Evolutionary conservation across 2,113 vertebrate genomes (phyloP), one percentile per base, ranked within the genome.

Genomic region (Macquaria australasica): DNA sequence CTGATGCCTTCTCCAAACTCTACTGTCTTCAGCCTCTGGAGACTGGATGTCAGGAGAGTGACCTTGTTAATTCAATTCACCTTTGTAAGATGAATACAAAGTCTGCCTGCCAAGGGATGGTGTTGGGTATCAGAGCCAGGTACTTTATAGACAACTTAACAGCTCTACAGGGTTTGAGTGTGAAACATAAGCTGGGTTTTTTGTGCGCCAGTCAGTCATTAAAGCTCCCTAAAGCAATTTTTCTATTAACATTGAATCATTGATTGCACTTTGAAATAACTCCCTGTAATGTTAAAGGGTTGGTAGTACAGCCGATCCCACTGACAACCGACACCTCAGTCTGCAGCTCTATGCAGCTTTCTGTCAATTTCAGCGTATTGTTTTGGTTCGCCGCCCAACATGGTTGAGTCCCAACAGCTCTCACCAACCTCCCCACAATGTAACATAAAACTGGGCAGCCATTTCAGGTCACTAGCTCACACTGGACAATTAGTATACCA

Each of bases 21-120:
- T 67, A 66, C 77, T 37, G 20, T 86, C 81, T 74, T 77, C 28
- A 70, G 70, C 67, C 90, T 88, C 73, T 23, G 41, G 56, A 79
- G 82, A 39, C 72, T 37, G 55, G 41, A 86, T 73, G 71, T 76
- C 79, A 88, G 85, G 41, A 62, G 60, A 79, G 45, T 64, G 85
- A 92, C 89, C 86, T 87, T 90, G 84, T 83, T 86, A 85, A 91
- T 88, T 75, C 75, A 81, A 73, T 85, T 89, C 87, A 91, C 85
- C 88, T 81, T 86, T 18, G 64, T 85, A 73, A 88, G 66, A 79
- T 80, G 85, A 87, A 90, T 67, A 81, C 59, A 83, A 77, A 84
- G 85, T 82, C 34, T 76, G 50, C 37, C 63, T 80, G 77, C 77
- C 45, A 16, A 48, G 67, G 56, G 71, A 69, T 0, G 5, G 87